phyloP scores from a whole-genome alignment of 1,140 invertebrate species.

The Chrysomallon squamiferum region DNA sequence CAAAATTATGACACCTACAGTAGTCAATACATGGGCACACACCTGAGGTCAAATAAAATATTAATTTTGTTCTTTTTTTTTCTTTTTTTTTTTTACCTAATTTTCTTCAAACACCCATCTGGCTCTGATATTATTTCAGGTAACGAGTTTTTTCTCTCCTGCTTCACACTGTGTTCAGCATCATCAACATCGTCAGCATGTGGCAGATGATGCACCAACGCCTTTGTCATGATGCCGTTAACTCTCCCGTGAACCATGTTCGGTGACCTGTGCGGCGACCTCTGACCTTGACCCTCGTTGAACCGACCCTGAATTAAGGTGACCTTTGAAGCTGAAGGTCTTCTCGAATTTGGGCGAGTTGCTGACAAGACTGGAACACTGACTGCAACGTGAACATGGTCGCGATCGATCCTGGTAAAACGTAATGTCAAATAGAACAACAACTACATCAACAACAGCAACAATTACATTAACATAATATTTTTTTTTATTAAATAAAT shows the following conservation, averaged over 20 bases:
- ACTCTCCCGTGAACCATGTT: background rate
- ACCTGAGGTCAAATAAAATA: too few species aligned
- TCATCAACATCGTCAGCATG: background rate
- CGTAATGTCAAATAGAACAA: background rate
- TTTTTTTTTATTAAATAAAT: too few species aligned
- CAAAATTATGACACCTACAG: too few species aligned
- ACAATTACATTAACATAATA: too few species aligned
- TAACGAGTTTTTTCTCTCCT: constrained; percentile 35
- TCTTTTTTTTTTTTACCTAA: too few species aligned
- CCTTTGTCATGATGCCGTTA: constrained; percentile 28
- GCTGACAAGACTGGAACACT: constrained; percentile 54
- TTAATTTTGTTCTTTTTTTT: too few species aligned
- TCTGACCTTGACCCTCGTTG: constrained; percentile 5
- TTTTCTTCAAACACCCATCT: constrained; percentile 23
- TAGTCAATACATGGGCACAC: too few species aligned
- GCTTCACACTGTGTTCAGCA: background rate
- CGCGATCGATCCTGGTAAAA: constrained; percentile 47
- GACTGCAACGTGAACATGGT: constrained; percentile 56
- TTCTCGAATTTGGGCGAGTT: constrained; percentile 50
- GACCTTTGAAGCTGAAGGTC: constrained; percentile 26
- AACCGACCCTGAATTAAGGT: constrained; percentile 17
- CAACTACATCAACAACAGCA: background rate
- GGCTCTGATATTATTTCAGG: constrained; percentile 44
- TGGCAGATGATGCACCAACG: constrained; percentile 23
- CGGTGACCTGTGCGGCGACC: constrained; percentile 13